phyloP scores from a whole-genome alignment of 2,888 invertebrate species.

The Drosophila koepferae region DNA sequence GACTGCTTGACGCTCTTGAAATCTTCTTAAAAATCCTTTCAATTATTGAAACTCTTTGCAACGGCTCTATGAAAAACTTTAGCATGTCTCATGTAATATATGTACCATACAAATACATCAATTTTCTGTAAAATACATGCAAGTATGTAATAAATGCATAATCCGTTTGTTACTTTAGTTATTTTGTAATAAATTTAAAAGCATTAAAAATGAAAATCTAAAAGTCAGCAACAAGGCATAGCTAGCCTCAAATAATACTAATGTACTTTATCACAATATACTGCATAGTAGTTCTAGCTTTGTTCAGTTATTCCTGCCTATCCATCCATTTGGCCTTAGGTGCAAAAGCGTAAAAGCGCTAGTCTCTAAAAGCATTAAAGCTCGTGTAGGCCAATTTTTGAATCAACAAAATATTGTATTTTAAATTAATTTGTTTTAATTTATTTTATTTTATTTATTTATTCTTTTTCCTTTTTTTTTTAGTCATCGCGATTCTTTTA shows the following conservation, averaged over 20 bases:
- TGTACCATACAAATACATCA: no score
- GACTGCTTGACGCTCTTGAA: neutral
- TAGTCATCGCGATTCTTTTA: no score
- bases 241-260: neutral
- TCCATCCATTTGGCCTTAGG: no score
- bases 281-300: neutral
- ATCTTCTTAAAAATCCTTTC: neutral
- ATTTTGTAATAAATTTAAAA: neutral
- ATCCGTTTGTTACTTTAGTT: neutral
- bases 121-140: neutral
- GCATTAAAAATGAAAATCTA: neutral
- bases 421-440: no score
- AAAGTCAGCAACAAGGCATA: neutral
- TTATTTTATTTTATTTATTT: no score
- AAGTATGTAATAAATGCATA: neutral
- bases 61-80: no score
- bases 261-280: neutral
- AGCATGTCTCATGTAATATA: neutral
- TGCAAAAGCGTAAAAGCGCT: no score
- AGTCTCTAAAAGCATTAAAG: no score
- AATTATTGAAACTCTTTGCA: neutral
- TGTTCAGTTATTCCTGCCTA: neutral
- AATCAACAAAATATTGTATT: no score
- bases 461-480: no score
- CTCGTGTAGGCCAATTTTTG: no score